These are phyloP conservation scores for Caenorhabditis sp. DNA, from an alignment of 2,888 invertebrate genomes.

Conservation along the genomic window DNA sequence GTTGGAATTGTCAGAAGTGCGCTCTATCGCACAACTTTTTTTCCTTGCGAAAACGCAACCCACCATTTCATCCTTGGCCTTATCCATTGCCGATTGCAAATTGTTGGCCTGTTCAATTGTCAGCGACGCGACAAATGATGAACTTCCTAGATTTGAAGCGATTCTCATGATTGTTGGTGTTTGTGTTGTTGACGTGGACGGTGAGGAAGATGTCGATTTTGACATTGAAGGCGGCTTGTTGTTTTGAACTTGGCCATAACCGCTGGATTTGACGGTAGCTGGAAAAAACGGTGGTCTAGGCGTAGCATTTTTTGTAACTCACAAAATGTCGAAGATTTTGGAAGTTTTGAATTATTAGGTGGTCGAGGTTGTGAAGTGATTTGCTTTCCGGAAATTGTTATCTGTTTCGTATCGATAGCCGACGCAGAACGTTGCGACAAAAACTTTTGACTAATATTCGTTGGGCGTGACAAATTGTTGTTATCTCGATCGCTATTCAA, in stretches of 20 bases:
- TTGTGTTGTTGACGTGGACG: background rate
- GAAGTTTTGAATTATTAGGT: background rate
- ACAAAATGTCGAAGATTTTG: background rate
- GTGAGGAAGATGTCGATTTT: constrained; percentile 24
- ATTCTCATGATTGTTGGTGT: constrained; percentile 24
- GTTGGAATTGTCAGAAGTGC: no score
- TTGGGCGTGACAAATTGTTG: constrained; percentile 6
- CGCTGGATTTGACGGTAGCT: background rate
- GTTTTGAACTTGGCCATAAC: background rate
- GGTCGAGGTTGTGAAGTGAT: background rate
- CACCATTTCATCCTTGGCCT: constrained; percentile 7
- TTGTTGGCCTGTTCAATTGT: constrained; percentile 20
- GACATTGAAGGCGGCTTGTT: constrained; percentile 3
- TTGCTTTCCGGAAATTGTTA: background rate
- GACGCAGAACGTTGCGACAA: constrained; percentile 28
- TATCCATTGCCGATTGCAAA: constrained; percentile 24
- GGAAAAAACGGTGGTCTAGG: background rate
- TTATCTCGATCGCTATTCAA: constrained; percentile 27
- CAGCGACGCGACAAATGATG: constrained; percentile 23
- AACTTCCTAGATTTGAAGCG: constrained; percentile 24
- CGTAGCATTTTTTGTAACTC: background rate
- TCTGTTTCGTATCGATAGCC: constrained; percentile 31
- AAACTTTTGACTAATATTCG: constrained; percentile 24
- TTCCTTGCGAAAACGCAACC: background rate
- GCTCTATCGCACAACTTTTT: no score